Percentiles rank a stretch among this genome's conserved stretches.
Evolutionary conservation across 2,888 invertebrate genomes (phyloP).

Genomic region (Drosophila atroscutellata): DNA sequence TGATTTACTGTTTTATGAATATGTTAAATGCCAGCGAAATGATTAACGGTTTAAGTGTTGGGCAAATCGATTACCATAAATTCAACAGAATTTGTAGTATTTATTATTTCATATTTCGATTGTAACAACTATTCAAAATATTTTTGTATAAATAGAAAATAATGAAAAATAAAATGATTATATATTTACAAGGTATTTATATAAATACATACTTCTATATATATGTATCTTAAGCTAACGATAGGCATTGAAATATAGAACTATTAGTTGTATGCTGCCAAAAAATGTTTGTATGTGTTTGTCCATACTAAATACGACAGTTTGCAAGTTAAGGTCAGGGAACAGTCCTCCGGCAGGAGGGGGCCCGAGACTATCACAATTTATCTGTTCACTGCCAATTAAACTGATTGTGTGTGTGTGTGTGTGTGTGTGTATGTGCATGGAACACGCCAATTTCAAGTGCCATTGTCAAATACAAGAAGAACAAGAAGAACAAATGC

Average conservation of each 20-base stretch:
- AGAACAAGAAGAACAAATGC: background rate
- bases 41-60: background rate
- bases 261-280: background rate
- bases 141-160: background rate
- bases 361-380: constrained; percentile 36
- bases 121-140: background rate
- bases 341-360: constrained; percentile 16
- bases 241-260: background rate
- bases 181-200: background rate
- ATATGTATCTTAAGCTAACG: background rate
- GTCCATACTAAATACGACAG: background rate
- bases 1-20: background rate
- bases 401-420: constrained; percentile 24
- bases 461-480: constrained; percentile 28
- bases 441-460: constrained; percentile 29
- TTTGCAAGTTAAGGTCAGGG: constrained; percentile 28
- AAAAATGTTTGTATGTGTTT: background rate
- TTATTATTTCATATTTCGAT: background rate
- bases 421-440: constrained; percentile 5
- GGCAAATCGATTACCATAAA: background rate
- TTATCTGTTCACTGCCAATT: constrained; percentile 53
- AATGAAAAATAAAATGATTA: background rate
- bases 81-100: background rate
- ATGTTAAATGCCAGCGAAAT: background rate
- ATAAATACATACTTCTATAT: background rate